phyloP scores from a whole-genome alignment of 2,113 vertebrate genomes.

The Lutjanus erythropterus region DNA sequence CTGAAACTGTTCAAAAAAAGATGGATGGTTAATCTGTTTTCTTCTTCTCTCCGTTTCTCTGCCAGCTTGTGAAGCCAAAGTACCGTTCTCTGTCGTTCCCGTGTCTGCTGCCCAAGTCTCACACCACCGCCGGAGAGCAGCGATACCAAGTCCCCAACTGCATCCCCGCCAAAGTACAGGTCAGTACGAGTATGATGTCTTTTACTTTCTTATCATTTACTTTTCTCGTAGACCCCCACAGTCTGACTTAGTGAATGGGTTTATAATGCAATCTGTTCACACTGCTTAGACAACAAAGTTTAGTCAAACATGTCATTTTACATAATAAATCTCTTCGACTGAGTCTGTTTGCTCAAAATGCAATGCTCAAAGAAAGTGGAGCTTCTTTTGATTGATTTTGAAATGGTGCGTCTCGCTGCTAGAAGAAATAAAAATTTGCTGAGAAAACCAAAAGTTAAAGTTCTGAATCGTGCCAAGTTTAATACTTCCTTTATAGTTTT shows the following conservation, averaged over 20 bases:
- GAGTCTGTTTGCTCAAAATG: background rate
- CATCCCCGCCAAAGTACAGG: constrained; percentile 88
- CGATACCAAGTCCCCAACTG: constrained; percentile 90
- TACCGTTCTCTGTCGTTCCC: constrained; percentile 93
- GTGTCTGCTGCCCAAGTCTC: constrained; percentile 94
- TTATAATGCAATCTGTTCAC: background rate
- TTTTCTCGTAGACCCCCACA: background rate
- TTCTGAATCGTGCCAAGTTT: too few relatives aligned
- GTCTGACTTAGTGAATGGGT: background rate
- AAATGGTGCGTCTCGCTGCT: too few relatives aligned
- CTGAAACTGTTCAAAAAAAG: too few relatives aligned
- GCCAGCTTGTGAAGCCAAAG: constrained; percentile 94
- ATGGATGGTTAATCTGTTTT: background rate
- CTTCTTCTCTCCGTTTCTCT: background rate
- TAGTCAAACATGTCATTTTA: background rate
- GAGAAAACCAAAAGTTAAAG: background rate
- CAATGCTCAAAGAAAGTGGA: background rate
- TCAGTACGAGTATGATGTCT: constrained; percentile 42
- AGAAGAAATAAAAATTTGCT: too few relatives aligned
- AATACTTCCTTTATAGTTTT: too few relatives aligned
- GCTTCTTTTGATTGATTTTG: background rate
- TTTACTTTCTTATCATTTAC: background rate
- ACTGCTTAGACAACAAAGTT: background rate
- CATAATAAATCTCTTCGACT: background rate
- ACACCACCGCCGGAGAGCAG: constrained; percentile 89